Base-by-base conservation (phyloP, 2,888 invertebrate species). In the Drosophila borborema region DNA sequence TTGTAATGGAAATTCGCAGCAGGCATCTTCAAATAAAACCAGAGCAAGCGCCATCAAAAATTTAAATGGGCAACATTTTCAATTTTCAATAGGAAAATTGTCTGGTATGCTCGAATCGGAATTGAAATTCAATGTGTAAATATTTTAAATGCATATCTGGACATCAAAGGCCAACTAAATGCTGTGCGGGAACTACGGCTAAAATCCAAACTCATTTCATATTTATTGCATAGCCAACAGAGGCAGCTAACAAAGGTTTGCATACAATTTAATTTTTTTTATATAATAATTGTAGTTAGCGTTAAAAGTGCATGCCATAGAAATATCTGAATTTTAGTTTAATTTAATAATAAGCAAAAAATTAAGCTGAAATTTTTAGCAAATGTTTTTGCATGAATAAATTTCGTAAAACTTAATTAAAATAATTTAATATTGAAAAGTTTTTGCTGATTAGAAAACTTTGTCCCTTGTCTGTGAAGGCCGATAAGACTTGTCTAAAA, bases 1-100 rank as follows among this genome's bases (percentile, higher is more conserved):
- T 74, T 81, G 89, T 79, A 84, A 85, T 89, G 83, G 83, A 86
- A 89, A 68, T 82, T 86, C 77, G 70, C 74, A 75, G 83, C 86
- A 88, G 80, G 61, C 89, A 62, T 82, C 83, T 74, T 72, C 82
- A 79, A 74, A 78, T 65, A 69, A 66, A 60, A 63, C 18, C 54
- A 68, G 49, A 67, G 49, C 46, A 5, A 72, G 49, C 16, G 41
- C 16, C 46, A 72, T 49, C 51, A 63, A 59, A 62, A 68, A 59
- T 68, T 69, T 63, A 64, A 78, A 77, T 73, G 80, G 34, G 46
- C 55, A 54, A 23, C 54, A 54, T 54, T 54, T 54, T 54, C 66
- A 64, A 67, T 74, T 66, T 80, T 51, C 76, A 64, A 80, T 74
- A 66, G 63, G 46, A 34, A 64, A 79, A 74, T 68, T 63, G 45